Evolutionary conservation across 1,140 invertebrate species (phyloP), one percentile per base, ranked within the genome.

Genomic region (Trachymyrmex septentrionalis): DNA sequence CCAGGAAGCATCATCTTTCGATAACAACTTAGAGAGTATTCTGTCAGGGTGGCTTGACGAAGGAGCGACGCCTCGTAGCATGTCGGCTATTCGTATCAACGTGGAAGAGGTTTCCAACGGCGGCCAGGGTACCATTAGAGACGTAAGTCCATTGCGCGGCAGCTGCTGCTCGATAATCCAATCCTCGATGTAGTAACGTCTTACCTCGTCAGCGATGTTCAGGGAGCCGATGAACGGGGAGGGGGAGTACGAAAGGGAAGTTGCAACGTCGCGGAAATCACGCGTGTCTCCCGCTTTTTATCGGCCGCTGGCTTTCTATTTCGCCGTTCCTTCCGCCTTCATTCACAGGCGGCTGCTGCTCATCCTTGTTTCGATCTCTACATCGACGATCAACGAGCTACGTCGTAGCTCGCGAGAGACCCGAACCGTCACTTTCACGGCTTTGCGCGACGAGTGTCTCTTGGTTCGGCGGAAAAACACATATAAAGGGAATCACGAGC

Each of bases 21-120:
- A 30, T 48, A 50, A 16, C 24, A 2, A 63, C 50, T n/a, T 50
- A 16, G 30, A 55, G 57, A 44, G 67, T 75, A 78, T 53, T 69
- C 75, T 77, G 19, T 75, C 44, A 5, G 21, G 57, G 75, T 87
- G 85, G 34, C 69, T 80, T 63, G 59, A 19, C 12, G 59, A 75
- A n/a, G 63, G 34, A 82, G 44, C 57, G 44, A 86, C 76, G 27
- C 34, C 71, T 50, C 82, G 87, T 69, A 90, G 75, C 88, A 91
- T 93, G 92, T 90, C 94, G 30, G 92, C 89, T 55, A 92, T 92
- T 80, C 92, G 90, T 21, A 92, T 93, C 88, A 93, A 92, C 88
- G 86, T 92, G 21, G 92, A 84, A 53, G 91, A 93, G 76, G 67
- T 81, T 71, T 87, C 91, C 73, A 92, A 81, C 78, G 89, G 87